Conservation (phyloP, 2,797 vertebrate species). For the Eulemur albifrons region DNA sequence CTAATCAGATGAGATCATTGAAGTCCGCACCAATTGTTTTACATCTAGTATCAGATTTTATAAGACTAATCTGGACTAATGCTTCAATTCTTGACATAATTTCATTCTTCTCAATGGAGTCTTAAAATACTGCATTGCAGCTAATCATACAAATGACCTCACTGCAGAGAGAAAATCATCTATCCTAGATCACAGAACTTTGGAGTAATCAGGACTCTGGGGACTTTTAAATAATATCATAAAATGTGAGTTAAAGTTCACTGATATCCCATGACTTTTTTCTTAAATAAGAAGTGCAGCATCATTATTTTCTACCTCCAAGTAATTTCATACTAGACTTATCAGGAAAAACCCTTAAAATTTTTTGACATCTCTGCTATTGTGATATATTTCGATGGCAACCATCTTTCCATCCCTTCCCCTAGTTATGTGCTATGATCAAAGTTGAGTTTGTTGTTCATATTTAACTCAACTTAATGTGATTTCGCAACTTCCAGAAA, state of each 20-base stretch:
- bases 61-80: not conserved
- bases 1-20: not conserved
- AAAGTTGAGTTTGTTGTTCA: not conserved
- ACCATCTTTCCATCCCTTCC: not conserved
- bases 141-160: not conserved
- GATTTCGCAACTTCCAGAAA: not conserved
- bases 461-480: not conserved
- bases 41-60: not conserved
- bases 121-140: not conserved
- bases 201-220: not conserved
- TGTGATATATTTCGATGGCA: not conserved
- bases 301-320: not conserved
- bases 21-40: not conserved
- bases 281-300: not conserved
- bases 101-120: not conserved
- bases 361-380: not conserved
- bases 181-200: not conserved
- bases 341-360: not conserved
- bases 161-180: not conserved
- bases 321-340: not conserved
- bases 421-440: not conserved
- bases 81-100: not conserved
- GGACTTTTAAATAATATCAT: conserved; percentile 10
- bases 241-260: conserved; percentile 6
- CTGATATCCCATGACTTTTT: not conserved